A percentile compares a stretch with the other conserved stretches of the same genome.
phyloP scores from a whole-genome alignment of 2,888 invertebrate genomes.

The Eueremaeus valkanovi region DNA sequence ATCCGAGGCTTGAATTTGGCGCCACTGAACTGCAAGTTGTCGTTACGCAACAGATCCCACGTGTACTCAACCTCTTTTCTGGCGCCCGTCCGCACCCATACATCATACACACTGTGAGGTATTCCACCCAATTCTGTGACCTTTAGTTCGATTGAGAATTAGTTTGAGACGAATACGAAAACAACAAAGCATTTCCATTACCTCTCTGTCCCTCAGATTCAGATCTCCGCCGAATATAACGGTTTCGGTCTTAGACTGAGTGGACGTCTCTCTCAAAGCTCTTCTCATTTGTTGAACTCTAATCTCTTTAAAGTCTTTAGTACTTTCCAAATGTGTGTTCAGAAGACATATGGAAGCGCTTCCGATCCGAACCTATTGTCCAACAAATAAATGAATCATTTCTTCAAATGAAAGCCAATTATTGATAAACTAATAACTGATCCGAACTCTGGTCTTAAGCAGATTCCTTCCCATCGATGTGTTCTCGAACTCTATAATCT shows the following conservation, averaged over 20 bases:
- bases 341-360: slow-evolving; percentile 52
- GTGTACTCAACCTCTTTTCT: slow-evolving; percentile 57
- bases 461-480: slow-evolving; percentile 58
- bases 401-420: slow-evolving; percentile 6
- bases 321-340: slow-evolving; percentile 62
- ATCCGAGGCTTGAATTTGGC: slow-evolving; percentile 54
- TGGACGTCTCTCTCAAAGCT: slow-evolving; percentile 51
- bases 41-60: slow-evolving; percentile 60
- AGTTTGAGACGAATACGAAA: neutral
- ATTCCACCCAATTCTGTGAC: slow-evolving; percentile 53
- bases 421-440: no score
- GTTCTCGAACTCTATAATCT: slow-evolving; percentile 54
- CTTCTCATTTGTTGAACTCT: slow-evolving; percentile 55
- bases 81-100: slow-evolving; percentile 59
- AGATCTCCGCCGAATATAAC: slow-evolving; percentile 61
- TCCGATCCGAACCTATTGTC: slow-evolving; percentile 52
- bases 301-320: slow-evolving; percentile 54
- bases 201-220: slow-evolving; percentile 61
- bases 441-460: slow-evolving; percentile 55
- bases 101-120: slow-evolving; percentile 54
- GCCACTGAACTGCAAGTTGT: slow-evolving; percentile 53
- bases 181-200: no score
- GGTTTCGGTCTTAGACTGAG: slow-evolving; percentile 48
- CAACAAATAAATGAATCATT: neutral
- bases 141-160: neutral